A percentile compares a stretch with the other conserved stretches of the same genome.
Evolutionary conservation across 1,140 invertebrate species (phyloP).

Genomic region (Triops longicaudatus): DNA sequence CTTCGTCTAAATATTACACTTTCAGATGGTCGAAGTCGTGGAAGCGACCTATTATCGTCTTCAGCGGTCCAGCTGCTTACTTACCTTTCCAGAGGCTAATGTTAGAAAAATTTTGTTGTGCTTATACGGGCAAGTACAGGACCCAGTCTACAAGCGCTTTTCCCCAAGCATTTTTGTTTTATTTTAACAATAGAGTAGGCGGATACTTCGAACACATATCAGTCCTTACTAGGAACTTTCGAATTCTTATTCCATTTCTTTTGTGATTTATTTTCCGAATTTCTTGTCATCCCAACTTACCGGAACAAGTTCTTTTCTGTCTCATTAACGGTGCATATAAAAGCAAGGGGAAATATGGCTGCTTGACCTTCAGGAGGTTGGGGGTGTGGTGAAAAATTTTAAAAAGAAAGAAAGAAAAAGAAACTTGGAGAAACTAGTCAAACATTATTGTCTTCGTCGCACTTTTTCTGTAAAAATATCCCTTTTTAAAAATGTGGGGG

Average conservation of each 20-base stretch:
- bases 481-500: background rate
- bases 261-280: background rate
- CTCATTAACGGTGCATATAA: background rate
- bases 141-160: background rate
- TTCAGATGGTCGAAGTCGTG: no score
- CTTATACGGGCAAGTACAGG: no score
- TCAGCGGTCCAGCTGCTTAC: no score
- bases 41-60: no score
- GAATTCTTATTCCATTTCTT: background rate
- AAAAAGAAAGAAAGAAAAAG: conserved; percentile 15
- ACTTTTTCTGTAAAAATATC: background rate
- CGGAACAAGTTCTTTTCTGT: background rate
- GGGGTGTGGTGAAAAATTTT: background rate
- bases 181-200: background rate
- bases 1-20: no score
- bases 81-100: no score
- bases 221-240: background rate
- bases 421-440: background rate
- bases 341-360: background rate
- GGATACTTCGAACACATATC: background rate
- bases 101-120: no score
- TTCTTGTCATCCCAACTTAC: background rate
- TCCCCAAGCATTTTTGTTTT: background rate
- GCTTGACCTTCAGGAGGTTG: background rate
- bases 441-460: background rate